Base-by-base conservation (phyloP, 2,888 invertebrate genomes). In the Steinernema carpocapsae region DNA sequence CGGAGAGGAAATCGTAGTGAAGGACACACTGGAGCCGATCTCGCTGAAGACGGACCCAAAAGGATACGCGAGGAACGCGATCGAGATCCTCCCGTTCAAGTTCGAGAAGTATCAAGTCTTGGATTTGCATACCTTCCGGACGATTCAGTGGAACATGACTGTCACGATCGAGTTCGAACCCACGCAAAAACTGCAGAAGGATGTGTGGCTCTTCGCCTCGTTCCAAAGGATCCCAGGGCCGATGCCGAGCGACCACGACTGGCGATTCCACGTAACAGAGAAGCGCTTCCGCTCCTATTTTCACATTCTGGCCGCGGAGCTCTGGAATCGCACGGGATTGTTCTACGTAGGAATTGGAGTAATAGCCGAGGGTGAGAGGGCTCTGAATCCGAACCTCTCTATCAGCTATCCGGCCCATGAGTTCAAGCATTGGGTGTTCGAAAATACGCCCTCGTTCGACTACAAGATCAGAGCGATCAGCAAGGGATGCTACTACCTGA, bases 201-300 rank as follows among this genome's bases (percentile, higher is more conserved):
- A 77, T 32, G 72, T 78, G 1, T 80, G 78, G 72, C 51, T 79
- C 22, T 83, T 81, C 73, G 74, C 80, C 3, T 71, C 80, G 2
- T 82, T 76, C 74, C 83, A 83, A 78, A 64, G 76, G 17, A 76
- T 82, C 3, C 83, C 83, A 0, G 83, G 83, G 19, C 83, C 83
- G 0, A 37, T 59, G 24, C 59, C 75, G 1, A 29, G 71, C 29
- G 79, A 80, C 70, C 76, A 78, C 71, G 78, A 81, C 45, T 78
- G 75, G 72, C 64, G 72, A 26, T 79, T 76, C 52, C 26, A 76
- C 26, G 43, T 78, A 26, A 73, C 70, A 2, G 59, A 37, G 29
- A 48, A 74, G 10, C 22, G 14, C 0, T 70, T 74, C 45, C 74
- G 77, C 0, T 79, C 74, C n/a, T 75, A 75, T 10, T 76, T 78